Conservation (phyloP, 2,888 invertebrate species). For the Apodemia mormo region DNA sequence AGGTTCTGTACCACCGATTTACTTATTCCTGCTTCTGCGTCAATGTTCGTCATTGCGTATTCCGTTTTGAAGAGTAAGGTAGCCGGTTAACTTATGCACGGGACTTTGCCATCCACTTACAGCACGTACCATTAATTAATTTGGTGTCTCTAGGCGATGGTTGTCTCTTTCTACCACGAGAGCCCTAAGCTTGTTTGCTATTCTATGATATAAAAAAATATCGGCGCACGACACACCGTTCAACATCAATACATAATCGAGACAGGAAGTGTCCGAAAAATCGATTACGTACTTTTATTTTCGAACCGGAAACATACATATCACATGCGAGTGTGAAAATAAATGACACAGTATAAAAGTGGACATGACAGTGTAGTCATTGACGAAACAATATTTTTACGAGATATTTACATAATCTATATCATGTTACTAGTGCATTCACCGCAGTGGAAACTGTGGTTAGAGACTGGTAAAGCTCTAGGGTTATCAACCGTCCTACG, state of each 20-base stretch:
- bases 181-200: no score
- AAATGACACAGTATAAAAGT: background rate
- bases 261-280: background rate
- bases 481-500: no score
- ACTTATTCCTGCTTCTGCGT: no score
- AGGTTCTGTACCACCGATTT: no score
- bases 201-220: no score
- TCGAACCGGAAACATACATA: background rate
- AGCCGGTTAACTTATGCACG: no score
- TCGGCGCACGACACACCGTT: background rate
- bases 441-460: constrained; percentile 1
- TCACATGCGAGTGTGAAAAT: background rate
- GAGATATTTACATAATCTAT: background rate
- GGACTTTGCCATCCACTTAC: no score
- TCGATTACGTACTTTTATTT: background rate
- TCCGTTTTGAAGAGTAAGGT: no score
- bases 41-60: no score
- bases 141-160: no score
- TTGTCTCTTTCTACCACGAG: no score
- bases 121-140: no score
- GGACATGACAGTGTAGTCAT: background rate
- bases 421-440: constrained; percentile 8
- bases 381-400: constrained; percentile 2
- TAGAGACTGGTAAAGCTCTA: background rate
- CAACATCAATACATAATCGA: background rate